Conservation (phyloP, 2,888 invertebrate species). For the Parnassius smintheus region DNA sequence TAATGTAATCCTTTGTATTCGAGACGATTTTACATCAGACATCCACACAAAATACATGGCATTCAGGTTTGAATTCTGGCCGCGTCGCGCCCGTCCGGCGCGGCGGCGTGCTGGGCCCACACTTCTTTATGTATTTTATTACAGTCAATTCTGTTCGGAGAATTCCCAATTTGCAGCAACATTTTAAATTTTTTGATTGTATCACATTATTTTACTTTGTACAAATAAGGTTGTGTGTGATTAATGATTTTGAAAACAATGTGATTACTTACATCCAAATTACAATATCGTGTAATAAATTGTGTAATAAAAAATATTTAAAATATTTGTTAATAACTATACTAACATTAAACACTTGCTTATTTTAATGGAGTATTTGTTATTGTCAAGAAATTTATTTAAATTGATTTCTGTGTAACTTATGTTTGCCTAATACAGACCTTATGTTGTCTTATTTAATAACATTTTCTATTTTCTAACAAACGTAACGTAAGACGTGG, state of each 20-base stretch:
- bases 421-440: too few species aligned
- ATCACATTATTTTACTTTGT: constrained; percentile 8
- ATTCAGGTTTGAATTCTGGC: constrained; percentile 8
- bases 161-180: constrained; percentile 27
- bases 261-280: too few species aligned
- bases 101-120: constrained; percentile 20
- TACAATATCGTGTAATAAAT: too few species aligned
- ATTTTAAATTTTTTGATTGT: constrained; percentile 22
- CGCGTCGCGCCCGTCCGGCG: constrained; percentile 31
- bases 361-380: too few species aligned
- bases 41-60: constrained; percentile 3
- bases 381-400: too few species aligned
- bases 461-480: too few species aligned
- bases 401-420: too few species aligned
- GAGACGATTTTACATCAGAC: constrained; percentile 6
- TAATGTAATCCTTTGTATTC: constrained; percentile 18
- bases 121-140: constrained; percentile 34
- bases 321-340: too few species aligned
- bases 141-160: constrained; percentile 30
- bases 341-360: too few species aligned
- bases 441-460: too few species aligned
- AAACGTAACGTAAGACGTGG: too few species aligned
- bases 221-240: constrained; percentile 13
- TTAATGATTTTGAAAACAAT: not conserved
- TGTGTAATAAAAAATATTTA: too few species aligned